These are phyloP conservation scores for Pogonomyrmex californicus DNA, from an alignment of 1,140 invertebrate species.

Conservation along the genomic window DNA sequence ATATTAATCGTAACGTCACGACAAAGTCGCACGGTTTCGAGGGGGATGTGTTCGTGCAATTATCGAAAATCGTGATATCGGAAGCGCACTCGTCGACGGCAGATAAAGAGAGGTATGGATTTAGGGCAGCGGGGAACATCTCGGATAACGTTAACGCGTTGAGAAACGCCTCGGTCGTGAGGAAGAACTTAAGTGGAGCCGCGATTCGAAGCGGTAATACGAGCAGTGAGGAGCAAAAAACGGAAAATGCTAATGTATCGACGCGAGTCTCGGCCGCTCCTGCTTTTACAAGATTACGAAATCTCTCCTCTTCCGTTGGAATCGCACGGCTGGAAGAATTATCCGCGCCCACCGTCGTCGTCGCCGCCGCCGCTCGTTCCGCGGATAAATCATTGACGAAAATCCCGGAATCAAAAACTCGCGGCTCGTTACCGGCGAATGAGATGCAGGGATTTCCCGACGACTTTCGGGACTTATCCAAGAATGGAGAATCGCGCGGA, in stretches of 20 bases:
- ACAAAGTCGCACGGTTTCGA: conserved; percentile 13
- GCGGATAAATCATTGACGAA: conserved; percentile 26
- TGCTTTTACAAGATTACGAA: conserved; percentile 52
- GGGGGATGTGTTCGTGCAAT: conserved; percentile 4
- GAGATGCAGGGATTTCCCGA: neutral
- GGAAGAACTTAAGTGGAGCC: conserved; percentile 20
- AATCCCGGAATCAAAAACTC: neutral
- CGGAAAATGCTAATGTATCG: conserved; percentile 56
- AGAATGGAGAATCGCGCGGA: neutral
- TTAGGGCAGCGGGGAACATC: conserved; percentile 10
- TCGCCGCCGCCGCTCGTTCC: neutral
- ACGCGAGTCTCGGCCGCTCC: conserved; percentile 21
- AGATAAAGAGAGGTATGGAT: neutral
- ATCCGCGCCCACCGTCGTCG: neutral
- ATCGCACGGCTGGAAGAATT: conserved; percentile 14
- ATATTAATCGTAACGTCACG: conserved; percentile 19
- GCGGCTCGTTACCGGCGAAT: conserved; percentile 5
- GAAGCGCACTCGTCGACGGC: neutral
- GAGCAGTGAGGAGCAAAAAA: neutral
- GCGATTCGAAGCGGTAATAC: conserved; percentile 42
- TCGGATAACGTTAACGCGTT: conserved; percentile 30
- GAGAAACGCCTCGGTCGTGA: conserved; percentile 23
- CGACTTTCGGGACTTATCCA: neutral
- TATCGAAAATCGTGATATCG: conserved; percentile 23
- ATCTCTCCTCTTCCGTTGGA: conserved; percentile 20